phyloP scores from a whole-genome alignment of 2,113 vertebrate species.

The Epinephelus moara region DNA sequence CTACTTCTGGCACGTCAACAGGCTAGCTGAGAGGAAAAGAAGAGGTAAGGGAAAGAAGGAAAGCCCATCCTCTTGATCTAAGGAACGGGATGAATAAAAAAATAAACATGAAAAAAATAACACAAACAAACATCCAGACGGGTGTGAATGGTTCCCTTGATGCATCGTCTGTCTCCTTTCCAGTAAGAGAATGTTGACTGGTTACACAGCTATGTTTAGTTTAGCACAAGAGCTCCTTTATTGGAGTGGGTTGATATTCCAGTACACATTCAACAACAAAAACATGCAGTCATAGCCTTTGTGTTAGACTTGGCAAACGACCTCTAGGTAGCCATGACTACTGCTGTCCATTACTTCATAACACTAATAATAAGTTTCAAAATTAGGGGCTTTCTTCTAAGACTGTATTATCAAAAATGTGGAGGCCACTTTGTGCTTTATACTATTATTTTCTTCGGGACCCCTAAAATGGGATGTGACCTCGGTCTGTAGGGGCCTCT shows the following conservation, averaged over 20 bases:
- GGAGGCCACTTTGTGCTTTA: slow-evolving; percentile 23
- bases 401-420: slow-evolving; percentile 2
- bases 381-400: slow-evolving; percentile 27
- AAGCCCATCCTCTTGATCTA: slow-evolving; percentile 53
- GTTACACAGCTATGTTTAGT: slow-evolving; percentile 65
- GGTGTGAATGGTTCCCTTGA: slow-evolving; percentile 73
- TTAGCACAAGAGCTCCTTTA: slow-evolving; percentile 68
- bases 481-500: slow-evolving; percentile 16
- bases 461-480: slow-evolving; percentile 16
- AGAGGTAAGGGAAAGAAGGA: slow-evolving; percentile 38
- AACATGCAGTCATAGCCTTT: slow-evolving; percentile 53
- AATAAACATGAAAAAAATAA: slow-evolving; percentile 42
- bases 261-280: slow-evolving; percentile 50
- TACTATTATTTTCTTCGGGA: slow-evolving; percentile 26
- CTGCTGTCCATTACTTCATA: slow-evolving; percentile 54
- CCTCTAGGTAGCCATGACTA: slow-evolving; percentile 20
- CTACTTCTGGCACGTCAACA: slow-evolving; percentile 39
- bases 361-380: slow-evolving; percentile 39
- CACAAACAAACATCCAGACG: slow-evolving; percentile 69
- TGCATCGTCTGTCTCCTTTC: slow-evolving; percentile 51
- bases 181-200: slow-evolving; percentile 74
- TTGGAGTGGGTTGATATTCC: slow-evolving; percentile 60
- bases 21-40: slow-evolving; percentile 38
- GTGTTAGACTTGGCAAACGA: slow-evolving; percentile 43
- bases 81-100: slow-evolving; percentile 51